These are phyloP conservation scores for Anoplopoma fimbria DNA, from an alignment of 2,113 vertebrate species.

Conservation along the genomic window DNA sequence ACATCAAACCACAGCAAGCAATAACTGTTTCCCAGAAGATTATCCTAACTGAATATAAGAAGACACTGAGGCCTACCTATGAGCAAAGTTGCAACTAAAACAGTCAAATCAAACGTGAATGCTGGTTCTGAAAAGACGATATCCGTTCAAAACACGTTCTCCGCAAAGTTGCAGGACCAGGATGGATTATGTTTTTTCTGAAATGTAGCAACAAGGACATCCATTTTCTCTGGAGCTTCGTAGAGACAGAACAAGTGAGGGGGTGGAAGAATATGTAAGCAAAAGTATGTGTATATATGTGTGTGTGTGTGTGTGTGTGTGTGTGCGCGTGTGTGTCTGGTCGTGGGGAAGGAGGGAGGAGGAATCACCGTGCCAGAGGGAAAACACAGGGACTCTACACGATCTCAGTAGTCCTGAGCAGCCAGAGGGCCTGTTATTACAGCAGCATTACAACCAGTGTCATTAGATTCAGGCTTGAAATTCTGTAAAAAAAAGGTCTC, in stretches of 20 bases:
- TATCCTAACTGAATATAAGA: slow-evolving; percentile 7
- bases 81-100: slow-evolving; percentile 7
- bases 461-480: background rate
- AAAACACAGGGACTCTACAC: slow-evolving; percentile 56
- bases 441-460: background rate
- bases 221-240: slow-evolving; percentile 56
- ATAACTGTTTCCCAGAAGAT: slow-evolving; percentile 20
- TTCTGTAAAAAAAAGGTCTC: background rate
- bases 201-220: slow-evolving; percentile 21
- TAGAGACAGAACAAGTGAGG: slow-evolving; percentile 42
- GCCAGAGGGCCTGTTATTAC: background rate
- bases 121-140: background rate
- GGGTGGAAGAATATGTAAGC: slow-evolving; percentile 70
- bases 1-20: slow-evolving; percentile 41
- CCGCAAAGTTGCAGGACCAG: background rate
- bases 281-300: slow-evolving; percentile 41
- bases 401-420: slow-evolving; percentile 23
- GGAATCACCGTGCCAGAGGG: slow-evolving; percentile 33
- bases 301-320: slow-evolving; percentile 18
- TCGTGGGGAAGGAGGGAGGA: slow-evolving; percentile 28
- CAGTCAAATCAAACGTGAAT: background rate
- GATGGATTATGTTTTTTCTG: background rate
- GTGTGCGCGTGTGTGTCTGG: slow-evolving; percentile 6
- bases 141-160: background rate
- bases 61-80: slow-evolving; percentile 3